These are phyloP conservation scores for Felis catus DNA, from an alignment of 2,113 vertebrate genomes.

Conservation along the genomic window DNA sequence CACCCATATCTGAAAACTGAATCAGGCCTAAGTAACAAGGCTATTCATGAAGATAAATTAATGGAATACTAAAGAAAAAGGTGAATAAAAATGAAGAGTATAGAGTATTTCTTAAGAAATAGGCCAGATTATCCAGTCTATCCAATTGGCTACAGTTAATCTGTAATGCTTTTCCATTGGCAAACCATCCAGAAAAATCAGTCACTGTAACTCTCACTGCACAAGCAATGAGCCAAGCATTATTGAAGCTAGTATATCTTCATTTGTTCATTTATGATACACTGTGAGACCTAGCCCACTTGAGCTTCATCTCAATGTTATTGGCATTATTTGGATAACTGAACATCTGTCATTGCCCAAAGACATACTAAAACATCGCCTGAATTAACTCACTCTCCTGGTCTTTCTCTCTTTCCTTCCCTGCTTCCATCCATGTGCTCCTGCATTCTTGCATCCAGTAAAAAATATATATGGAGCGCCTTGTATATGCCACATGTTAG, in stretches of 20 bases:
- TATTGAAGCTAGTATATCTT: background rate
- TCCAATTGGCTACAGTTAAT: no score
- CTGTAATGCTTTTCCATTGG: background rate
- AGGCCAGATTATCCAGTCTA: background rate
- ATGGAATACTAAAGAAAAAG: background rate
- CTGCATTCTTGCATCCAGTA: background rate
- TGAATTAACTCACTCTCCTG: background rate
- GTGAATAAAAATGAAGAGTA: background rate
- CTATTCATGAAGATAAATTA: background rate
- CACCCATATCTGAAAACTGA: background rate
- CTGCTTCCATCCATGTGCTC: background rate
- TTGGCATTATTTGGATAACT: background rate
- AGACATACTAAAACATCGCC: background rate
- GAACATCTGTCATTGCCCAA: no score
- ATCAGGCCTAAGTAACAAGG: background rate
- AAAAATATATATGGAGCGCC: background rate
- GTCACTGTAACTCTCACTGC: background rate
- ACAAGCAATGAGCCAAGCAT: background rate
- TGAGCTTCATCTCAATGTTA: background rate
- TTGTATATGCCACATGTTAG: background rate
- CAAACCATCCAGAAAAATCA: background rate
- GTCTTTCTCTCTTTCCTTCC: background rate
- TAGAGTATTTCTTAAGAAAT: background rate
- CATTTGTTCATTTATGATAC: background rate
- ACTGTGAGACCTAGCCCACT: rapidly evolving